Conservation (phyloP, 2,113 vertebrate species). For the Cochlearius cochlearius region DNA sequence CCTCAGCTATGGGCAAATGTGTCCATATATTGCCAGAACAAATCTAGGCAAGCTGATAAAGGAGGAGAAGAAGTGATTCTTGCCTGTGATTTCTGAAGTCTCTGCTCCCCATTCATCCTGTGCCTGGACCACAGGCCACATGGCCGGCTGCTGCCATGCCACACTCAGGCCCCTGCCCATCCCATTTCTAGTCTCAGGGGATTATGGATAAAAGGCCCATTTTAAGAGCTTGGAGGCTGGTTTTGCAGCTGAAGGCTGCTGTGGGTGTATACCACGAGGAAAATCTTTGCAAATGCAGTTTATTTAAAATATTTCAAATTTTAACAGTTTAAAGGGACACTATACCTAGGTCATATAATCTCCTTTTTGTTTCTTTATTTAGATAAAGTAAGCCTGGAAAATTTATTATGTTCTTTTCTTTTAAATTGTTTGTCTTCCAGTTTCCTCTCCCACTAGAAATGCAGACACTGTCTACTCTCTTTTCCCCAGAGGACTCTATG, state of each 20-base stretch:
- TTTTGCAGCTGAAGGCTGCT: background rate
- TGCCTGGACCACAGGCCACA: background rate
- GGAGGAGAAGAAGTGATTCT: background rate
- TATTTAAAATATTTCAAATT: background rate
- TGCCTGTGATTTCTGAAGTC: background rate
- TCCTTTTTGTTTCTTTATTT: background rate
- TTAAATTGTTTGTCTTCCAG: background rate
- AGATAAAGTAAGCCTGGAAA: background rate
- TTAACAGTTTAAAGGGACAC: background rate
- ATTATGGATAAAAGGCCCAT: background rate
- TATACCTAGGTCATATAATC: background rate
- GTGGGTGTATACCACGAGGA: rapidly evolving
- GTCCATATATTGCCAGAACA: background rate
- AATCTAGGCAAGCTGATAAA: background rate
- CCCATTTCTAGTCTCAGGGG: background rate
- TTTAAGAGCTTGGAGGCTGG: background rate
- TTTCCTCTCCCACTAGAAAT: background rate
- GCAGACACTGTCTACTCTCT: background rate
- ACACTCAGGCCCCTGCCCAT: rapidly evolving
- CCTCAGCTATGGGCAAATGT: background rate
- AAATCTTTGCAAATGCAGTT: background rate
- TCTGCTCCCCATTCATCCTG: rapidly evolving
- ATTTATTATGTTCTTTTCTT: background rate
- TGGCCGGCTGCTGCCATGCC: rapidly evolving
- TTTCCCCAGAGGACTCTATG: background rate